Evolutionary conservation across 2,113 vertebrate genomes (phyloP).

Genomic region (Aegithalos caudatus): DNA sequence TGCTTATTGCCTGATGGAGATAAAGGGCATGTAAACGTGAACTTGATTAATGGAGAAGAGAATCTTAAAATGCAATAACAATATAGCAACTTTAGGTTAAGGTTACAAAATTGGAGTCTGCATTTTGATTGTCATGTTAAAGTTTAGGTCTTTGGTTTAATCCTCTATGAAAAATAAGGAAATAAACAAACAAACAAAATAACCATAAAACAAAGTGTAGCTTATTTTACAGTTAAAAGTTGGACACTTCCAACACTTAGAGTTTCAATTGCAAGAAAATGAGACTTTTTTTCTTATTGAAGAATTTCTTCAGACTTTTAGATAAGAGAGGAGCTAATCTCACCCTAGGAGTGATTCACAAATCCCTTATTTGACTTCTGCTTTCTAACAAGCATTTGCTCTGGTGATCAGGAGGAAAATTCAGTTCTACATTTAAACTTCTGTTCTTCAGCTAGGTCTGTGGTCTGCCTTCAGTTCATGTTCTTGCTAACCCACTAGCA

Average conservation of each 20-base stretch:
- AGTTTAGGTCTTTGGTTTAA: not conserved
- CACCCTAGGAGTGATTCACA: not conserved
- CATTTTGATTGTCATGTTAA: not conserved
- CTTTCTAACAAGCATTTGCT: not conserved
- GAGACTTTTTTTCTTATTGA: not conserved
- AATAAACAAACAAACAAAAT: not conserved
- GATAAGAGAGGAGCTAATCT: not conserved
- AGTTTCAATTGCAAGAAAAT: not conserved
- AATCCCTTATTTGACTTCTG: not conserved
- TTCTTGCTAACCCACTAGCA: not conserved
- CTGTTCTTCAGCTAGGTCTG: not conserved
- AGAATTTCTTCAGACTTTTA: not conserved
- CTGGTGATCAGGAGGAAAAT: not conserved
- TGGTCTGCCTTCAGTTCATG: not conserved
- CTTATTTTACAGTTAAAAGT: not conserved
- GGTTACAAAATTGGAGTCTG: not conserved
- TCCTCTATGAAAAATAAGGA: not conserved
- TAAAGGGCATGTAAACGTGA: not conserved
- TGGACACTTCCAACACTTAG: not conserved
- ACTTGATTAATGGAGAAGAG: not conserved
- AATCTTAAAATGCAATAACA: not conserved
- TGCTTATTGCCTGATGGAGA: not conserved
- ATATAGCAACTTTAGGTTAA: not conserved
- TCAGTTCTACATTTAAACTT: not conserved
- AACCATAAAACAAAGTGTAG: not conserved